A percentile compares a stretch with the other conserved stretches of the same genome.
Evolutionary conservation across 2,797 vertebrate species (phyloP).

Genomic region (Rallus crepitans): DNA sequence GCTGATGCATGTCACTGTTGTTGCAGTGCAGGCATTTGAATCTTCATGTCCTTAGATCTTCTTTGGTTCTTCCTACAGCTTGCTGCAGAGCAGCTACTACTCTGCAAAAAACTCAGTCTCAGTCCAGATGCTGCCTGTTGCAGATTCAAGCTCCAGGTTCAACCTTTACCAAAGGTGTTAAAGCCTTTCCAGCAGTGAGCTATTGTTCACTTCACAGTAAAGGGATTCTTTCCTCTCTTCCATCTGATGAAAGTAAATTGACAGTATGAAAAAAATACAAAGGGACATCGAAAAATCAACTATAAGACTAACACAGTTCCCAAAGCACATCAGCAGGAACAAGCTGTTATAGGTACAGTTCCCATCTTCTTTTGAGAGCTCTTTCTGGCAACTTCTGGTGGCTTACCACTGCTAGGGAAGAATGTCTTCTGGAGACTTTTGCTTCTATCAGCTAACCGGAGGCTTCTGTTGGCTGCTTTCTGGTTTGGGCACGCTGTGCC

Average conservation of each 20-base stretch:
- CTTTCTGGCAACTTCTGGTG: not conserved
- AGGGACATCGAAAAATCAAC: not conserved
- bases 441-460: not conserved
- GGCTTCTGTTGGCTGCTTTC: not conserved
- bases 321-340: not conserved
- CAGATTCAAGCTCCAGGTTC: not conserved
- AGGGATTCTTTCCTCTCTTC: not conserved
- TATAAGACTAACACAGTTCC: not conserved
- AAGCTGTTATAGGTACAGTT: not conserved
- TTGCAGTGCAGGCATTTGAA: not conserved
- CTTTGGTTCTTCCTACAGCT: not conserved
- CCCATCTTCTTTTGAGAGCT: not conserved
- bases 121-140: not conserved
- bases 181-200: not conserved
- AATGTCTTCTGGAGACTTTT: not conserved
- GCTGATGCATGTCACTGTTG: not conserved
- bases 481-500: not conserved
- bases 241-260: not conserved
- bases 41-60: not conserved
- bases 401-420: not conserved
- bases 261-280: not conserved
- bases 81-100: not conserved
- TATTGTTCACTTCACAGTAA: not conserved
- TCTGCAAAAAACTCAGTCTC: not conserved
- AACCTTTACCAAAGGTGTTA: not conserved